Evolutionary conservation across 2,113 vertebrate genomes (phyloP).

Genomic region (Oophaga pumilio): DNA sequence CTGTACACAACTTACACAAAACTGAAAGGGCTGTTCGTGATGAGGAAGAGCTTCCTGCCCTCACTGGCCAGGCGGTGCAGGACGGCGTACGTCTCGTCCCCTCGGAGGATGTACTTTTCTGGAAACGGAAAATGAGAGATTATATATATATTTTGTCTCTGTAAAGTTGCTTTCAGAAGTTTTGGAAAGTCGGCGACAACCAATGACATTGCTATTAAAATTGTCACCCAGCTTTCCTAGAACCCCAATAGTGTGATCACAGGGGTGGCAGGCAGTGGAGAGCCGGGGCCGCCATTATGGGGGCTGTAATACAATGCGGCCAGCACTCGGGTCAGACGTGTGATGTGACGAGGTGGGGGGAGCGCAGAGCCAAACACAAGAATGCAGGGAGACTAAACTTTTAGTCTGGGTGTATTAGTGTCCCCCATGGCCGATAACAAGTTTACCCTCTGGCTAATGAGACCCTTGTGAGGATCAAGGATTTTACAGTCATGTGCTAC

Average conservation of each 20-base stretch:
- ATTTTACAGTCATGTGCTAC: neutral
- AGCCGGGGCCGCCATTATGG: too few relatives aligned
- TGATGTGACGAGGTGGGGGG: neutral
- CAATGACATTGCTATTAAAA: too few relatives aligned
- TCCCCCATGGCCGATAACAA: neutral
- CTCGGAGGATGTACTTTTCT: conserved; percentile 81
- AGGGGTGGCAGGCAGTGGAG: too few relatives aligned
- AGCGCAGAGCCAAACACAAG: neutral
- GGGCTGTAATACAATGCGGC: neutral
- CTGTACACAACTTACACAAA: conserved; percentile 77
- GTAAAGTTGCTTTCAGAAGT: too few relatives aligned
- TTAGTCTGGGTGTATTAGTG: neutral
- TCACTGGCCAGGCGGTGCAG: conserved; percentile 74
- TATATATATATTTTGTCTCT: neutral
- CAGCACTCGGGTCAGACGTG: conserved; percentile 24
- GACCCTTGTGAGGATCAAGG: neutral
- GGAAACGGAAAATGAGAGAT: neutral
- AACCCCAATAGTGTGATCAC: too few relatives aligned
- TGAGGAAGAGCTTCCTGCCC: conserved; percentile 84
- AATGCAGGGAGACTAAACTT: conserved; percentile 19
- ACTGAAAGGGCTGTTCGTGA: conserved; percentile 86
- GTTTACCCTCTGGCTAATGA: neutral
- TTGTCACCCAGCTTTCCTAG: too few relatives aligned
- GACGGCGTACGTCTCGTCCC: conserved; percentile 80
- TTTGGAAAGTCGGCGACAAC: too few relatives aligned